phyloP scores from a whole-genome alignment of 2,888 invertebrate species.

The Bedellia somnulentella region DNA sequence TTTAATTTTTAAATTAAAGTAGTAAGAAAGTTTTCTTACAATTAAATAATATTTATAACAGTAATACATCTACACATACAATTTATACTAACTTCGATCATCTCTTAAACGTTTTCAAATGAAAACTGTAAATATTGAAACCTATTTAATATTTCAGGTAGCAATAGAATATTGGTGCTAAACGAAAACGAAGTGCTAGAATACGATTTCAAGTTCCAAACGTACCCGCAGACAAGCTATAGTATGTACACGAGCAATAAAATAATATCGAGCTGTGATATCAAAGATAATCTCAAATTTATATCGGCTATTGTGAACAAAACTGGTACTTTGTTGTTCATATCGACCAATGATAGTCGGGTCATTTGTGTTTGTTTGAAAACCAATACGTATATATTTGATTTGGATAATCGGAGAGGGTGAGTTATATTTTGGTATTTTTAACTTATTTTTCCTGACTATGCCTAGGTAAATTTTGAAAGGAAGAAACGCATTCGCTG shows the following conservation, averaged over 20 bases:
- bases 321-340: conserved; percentile 36
- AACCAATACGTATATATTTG: conserved; percentile 29
- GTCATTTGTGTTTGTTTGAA: conserved; percentile 41
- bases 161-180: conserved; percentile 36
- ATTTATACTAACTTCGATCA: too few relatives aligned
- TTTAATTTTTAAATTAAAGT: too few relatives aligned
- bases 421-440: conserved; percentile 19
- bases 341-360: conserved; percentile 43
- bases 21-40: too few relatives aligned
- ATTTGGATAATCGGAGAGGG: conserved; percentile 48
- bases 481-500: too few relatives aligned
- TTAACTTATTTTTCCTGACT: too few relatives aligned
- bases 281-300: conserved; percentile 32
- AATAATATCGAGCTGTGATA: conserved; percentile 24
- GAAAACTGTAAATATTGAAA: too few relatives aligned
- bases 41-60: too few relatives aligned
- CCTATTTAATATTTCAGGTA: conserved; percentile 36
- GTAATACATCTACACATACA: too few relatives aligned
- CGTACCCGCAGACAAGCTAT: conserved; percentile 17
- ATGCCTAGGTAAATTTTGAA: too few relatives aligned
- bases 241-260: conserved; percentile 21
- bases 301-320: conserved; percentile 37
- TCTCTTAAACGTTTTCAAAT: too few relatives aligned
- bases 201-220: conserved; percentile 24
- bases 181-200: conserved; percentile 33